Base-by-base conservation (phyloP, 64 coral and sea anemone species). In the Montipora cactus region DNA sequence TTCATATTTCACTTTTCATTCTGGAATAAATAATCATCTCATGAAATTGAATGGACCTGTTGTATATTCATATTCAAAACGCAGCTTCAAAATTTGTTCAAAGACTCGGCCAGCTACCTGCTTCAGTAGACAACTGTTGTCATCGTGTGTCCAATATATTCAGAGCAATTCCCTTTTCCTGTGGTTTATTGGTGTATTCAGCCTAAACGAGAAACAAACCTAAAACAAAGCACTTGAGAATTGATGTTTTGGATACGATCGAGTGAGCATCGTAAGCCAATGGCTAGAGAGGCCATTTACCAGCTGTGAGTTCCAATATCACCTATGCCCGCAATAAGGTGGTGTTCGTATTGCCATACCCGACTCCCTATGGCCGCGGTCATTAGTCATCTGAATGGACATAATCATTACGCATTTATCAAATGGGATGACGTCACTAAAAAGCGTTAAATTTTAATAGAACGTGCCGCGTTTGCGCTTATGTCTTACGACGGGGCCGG, bases 381-480 rank as follows among this genome's bases (percentile, higher is more conserved):
- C 64, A 86, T 86, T 86, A 86, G 82, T 86, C 82, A 50, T 86
- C 64, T 86, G 44, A 86, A 71, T 86, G 19, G 47, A 45, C 50
- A 78, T 15, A 61, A 95, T 95, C 81, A 95, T 95, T 95, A 85
- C 91, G 73, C 67, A 91, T 94, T 90, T 89, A 77, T 87, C 79
- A 81, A 84, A 92, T 90, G 89, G 78, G 13, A 80, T 88, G 87
- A 96, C 81, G 91, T 94, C 87, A 96, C 81, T 74, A 59, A 83
- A 44, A 76, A 69, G 62, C 50, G 87, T 96, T 90, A 96, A 96
- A 87, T 90, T 94, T 96, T 94, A 89, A 96, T 96, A 81, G 88
- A 96, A 96, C 95, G 95, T 96, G 95, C 79, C 45, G 81, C 66
- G 90, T 92, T 76, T 52, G 82, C 47, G 62, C 82, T 72, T 72